Evolutionary conservation across 1,140 invertebrate species (phyloP), one percentile per base, ranked within the genome.

Genomic region (Teleogryllus occipitalis): DNA sequence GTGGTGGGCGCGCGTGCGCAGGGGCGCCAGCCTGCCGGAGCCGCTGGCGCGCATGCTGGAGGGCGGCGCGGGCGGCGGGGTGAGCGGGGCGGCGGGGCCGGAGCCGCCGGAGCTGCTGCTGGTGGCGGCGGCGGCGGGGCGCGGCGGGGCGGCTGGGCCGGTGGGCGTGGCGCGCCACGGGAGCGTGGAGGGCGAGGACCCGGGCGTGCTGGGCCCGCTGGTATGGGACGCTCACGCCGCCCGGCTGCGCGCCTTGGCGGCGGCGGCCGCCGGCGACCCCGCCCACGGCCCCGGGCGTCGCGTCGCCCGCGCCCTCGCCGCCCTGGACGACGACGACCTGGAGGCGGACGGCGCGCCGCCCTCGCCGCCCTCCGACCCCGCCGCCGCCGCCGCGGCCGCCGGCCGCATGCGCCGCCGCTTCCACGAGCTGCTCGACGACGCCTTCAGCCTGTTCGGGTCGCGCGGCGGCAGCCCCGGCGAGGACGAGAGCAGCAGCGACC

Each of bases 141-240:
- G 21, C 10, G 12, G 47, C 15, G 54, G 10, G 72, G 76, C 18
- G 14, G n/a, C 39, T 6, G 14, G 8, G 0, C 10, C 10, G 8
- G 39, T 21, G 39, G 27, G 27, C 47, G 54, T 77, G 5, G 47
- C 76, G 12, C 49, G 77, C 15, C 77, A 75, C 49, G 74, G 76
- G 79, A 80, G 73, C 76, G 54, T 77, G 73, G 77, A 78, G 79
- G 81, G 82, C 7, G 90, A 90, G 82, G 94, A 95, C 87, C 93
- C 94, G 1, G 94, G 94, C n/a, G 91, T 94, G n/a, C 88, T 95
- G 46, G 93, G 93, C 0, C 94, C 94, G 0, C 86, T 94, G 74
- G 93, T 95, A 7, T 95, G 93, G 93, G 91, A 94, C 84, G 84
- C 21, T n/a, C 77, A 49, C 47, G 77, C 49, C 22, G 77, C 49